Evolutionary conservation across 2,888 invertebrate species (phyloP).

Genomic region (Drosophila prolongata): DNA sequence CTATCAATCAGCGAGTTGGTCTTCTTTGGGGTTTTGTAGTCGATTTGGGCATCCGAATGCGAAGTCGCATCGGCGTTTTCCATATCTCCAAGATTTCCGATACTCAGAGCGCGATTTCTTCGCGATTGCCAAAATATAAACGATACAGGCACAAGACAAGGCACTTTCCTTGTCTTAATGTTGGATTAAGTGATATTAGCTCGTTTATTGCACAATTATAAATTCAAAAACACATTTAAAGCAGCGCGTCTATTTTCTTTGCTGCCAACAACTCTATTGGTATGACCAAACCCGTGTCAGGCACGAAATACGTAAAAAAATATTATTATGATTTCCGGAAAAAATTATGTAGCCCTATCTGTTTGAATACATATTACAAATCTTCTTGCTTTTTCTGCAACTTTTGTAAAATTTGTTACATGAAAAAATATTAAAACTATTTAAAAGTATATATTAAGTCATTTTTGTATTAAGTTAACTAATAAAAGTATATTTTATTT

Average conservation of each 20-base stretch:
- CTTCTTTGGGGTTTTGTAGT: constrained; percentile 81
- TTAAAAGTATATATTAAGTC: too few species aligned
- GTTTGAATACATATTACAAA: too few species aligned
- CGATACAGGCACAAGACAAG: neutral
- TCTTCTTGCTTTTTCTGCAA: too few species aligned
- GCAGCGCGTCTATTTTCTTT: constrained; percentile 44
- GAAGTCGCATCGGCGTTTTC: constrained; percentile 60
- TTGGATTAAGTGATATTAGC: neutral
- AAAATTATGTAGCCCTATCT: too few species aligned
- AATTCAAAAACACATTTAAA: constrained; percentile 30
- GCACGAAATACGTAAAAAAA: too few species aligned
- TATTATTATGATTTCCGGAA: too few species aligned
- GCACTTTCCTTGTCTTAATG: neutral
- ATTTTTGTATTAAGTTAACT: too few species aligned
- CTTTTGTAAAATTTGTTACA: too few species aligned
- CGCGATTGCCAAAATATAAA: neutral
- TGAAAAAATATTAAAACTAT: too few species aligned
- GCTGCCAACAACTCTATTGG: too few species aligned
- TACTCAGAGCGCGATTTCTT: neutral
- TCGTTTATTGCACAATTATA: constrained; percentile 18
- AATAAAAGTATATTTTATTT: too few species aligned
- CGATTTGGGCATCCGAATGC: constrained; percentile 59
- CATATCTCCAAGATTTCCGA: constrained; percentile 55
- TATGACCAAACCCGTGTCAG: too few species aligned
- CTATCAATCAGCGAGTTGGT: constrained; percentile 72